phyloP scores from a whole-genome alignment of 2,888 invertebrate species.

The Tenthredo mesomela region DNA sequence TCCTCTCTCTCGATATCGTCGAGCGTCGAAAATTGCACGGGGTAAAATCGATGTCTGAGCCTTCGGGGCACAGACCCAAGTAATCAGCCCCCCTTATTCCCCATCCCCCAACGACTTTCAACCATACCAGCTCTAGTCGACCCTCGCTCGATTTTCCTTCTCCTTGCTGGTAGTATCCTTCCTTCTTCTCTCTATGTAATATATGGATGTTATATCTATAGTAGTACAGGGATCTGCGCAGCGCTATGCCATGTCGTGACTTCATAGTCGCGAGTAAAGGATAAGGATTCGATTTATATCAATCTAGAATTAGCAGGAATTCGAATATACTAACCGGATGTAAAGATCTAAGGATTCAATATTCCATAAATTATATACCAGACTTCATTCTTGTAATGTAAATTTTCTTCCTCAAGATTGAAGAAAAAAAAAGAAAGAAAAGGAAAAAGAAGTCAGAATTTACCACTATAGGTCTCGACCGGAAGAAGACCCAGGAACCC shows the following conservation, averaged over 20 bases:
- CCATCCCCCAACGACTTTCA: conserved; percentile 36
- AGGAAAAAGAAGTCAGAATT: not conserved
- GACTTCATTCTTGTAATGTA: too few species aligned
- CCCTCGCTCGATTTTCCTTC: conserved; percentile 47
- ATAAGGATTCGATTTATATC: not conserved
- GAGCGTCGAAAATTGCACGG: conserved; percentile 51
- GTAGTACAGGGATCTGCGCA: not conserved
- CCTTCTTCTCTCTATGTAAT: conserved; percentile 13
- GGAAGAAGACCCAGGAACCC: conserved; percentile 13
- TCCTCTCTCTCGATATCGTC: conserved; percentile 48
- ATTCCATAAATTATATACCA: too few species aligned
- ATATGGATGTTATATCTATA: conserved; percentile 13
- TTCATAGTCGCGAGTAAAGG: not conserved
- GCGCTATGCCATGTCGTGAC: conserved; percentile 12
- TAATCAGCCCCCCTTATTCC: conserved; percentile 47
- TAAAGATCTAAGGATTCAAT: too few species aligned
- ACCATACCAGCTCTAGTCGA: conserved; percentile 38
- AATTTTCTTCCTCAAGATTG: too few species aligned
- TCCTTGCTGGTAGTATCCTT: conserved; percentile 5
- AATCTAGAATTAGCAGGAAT: not conserved
- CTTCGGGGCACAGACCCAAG: conserved; percentile 54
- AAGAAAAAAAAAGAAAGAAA: not conserved
- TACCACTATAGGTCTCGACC: not conserved
- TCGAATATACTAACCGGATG: not conserved
- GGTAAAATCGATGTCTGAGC: conserved; percentile 53